Evolutionary conservation across 2,888 invertebrate genomes (phyloP), one percentile per base, ranked within the genome.

Genomic region (Isotomurus palustris): DNA sequence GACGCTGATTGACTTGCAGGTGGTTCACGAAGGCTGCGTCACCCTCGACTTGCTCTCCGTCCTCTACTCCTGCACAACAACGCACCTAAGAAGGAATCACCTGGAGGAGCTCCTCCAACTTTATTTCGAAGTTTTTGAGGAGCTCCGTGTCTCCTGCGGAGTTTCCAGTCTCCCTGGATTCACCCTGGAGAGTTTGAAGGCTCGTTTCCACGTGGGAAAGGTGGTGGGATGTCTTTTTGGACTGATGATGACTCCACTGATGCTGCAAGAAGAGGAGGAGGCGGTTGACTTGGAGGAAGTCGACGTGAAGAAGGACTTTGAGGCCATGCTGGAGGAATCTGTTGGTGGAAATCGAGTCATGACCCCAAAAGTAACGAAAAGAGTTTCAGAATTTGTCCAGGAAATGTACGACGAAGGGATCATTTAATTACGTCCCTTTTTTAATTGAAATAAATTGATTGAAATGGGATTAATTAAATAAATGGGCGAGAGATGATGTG

Each of bases 361-460:
- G n/a, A n/a, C n/a, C n/a, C n/a, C n/a, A n/a, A n/a, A n/a, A n/a
- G n/a, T n/a, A n/a, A 12, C 17, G 27, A 3, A 10, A 12, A 45
- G 45, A 27, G 5, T 45, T 6, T 1, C 19, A 17, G 45, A 19
- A 2, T 5, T 27, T 2, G 8, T 8, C n/a, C 25, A 25, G 10
- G 45, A 45, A 6, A 25, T 45, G 45, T 45, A 45, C 19, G 25
- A 45, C 25, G 45, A 45, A 4, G 45, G 45, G 8, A 14, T 45
- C 14, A 45, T 45, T 45, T 45, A 25, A 45, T n/a, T n/a, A n/a
- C n/a, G n/a, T n/a, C n/a, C n/a, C n/a, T n/a, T n/a, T n/a, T n/a
- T n/a, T n/a, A n/a, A n/a, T n/a, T n/a, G n/a, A n/a, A n/a, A n/a
- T n/a, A n/a, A n/a, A n/a, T n/a, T n/a, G n/a, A n/a, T n/a, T n/a